These are phyloP conservation scores for Lacanobia oleracea DNA, from an alignment of 2,888 invertebrate species.

Conservation along the genomic window DNA sequence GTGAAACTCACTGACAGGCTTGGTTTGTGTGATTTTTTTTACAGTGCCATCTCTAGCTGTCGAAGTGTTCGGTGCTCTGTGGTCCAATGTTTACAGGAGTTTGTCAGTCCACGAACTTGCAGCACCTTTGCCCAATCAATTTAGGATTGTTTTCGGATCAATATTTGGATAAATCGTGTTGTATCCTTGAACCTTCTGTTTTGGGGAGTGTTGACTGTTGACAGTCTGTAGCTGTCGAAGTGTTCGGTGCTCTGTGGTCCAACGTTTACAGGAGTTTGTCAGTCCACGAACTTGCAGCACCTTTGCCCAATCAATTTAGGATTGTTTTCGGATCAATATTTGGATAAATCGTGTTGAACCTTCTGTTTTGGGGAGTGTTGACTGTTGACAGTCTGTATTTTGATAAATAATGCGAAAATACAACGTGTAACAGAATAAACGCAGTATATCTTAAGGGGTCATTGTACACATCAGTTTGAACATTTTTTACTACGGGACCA, in stretches of 20 bases:
- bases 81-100: slow-evolving; percentile 19
- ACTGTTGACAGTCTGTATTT: not conserved
- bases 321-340: slow-evolving; percentile 20
- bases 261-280: slow-evolving; percentile 26
- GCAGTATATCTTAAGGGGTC: too few relatives aligned
- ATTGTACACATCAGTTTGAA: too few relatives aligned
- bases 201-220: not conserved
- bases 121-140: slow-evolving; percentile 31
- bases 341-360: slow-evolving; percentile 15
- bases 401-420: not conserved
- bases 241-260: not conserved
- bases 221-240: not conserved
- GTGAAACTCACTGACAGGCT: not conserved
- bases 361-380: not conserved
- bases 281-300: slow-evolving; percentile 19
- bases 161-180: slow-evolving; percentile 20
- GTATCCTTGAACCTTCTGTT: not conserved
- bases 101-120: slow-evolving; percentile 26
- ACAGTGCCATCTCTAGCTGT: not conserved
- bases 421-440: too few relatives aligned
- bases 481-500: too few relatives aligned
- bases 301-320: slow-evolving; percentile 33
- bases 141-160: slow-evolving; percentile 14
- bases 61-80: not conserved
- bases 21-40: not conserved